Percentiles rank a stretch among this genome's conserved stretches.
These are phyloP conservation scores for Noctua pronuba DNA, from an alignment of 2,888 invertebrate species.

Conservation along the genomic window DNA sequence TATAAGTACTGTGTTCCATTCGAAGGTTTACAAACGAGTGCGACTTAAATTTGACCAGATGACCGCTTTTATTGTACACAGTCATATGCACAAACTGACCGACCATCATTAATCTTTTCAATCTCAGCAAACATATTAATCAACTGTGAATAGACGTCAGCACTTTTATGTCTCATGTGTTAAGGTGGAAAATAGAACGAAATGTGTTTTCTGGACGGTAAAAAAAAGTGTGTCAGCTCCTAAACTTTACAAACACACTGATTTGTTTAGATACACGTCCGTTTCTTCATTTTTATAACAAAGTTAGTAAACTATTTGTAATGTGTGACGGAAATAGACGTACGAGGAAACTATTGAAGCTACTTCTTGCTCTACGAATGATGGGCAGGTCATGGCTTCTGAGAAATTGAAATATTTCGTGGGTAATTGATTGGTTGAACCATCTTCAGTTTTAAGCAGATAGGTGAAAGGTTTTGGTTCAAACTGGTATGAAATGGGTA, in stretches of 20 bases:
- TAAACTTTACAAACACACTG: conserved; percentile 61
- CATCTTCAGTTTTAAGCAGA: neutral
- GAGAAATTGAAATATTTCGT: conserved; percentile 20
- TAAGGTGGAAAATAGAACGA: conserved; percentile 47
- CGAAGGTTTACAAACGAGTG: conserved; percentile 19
- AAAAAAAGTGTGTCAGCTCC: conserved; percentile 42
- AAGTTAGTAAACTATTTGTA: conserved; percentile 51
- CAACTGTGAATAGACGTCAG: conserved; percentile 15
- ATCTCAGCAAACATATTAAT: conserved; percentile 17
- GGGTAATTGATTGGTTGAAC: conserved; percentile 16
- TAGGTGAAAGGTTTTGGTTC: neutral
- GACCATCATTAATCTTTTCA: conserved; percentile 54
- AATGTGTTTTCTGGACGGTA: conserved; percentile 25
- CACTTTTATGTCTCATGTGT: conserved; percentile 2
- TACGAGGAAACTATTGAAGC: conserved; percentile 40
- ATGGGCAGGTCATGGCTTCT: conserved; percentile 16
- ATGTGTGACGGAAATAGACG: conserved; percentile 45
- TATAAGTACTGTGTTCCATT: conserved; percentile 1
- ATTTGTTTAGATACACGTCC: conserved; percentile 65
- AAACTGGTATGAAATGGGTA: neutral
- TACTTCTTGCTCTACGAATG: conserved; percentile 37
- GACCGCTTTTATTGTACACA: conserved; percentile 54
- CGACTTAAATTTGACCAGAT: conserved; percentile 46
- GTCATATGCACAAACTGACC: conserved; percentile 50
- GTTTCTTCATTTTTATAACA: conserved; percentile 68